Evolutionary conservation across 2,113 vertebrate species (phyloP), one percentile per base, ranked within the genome.

Genomic region (Brachyistius frenatus): DNA sequence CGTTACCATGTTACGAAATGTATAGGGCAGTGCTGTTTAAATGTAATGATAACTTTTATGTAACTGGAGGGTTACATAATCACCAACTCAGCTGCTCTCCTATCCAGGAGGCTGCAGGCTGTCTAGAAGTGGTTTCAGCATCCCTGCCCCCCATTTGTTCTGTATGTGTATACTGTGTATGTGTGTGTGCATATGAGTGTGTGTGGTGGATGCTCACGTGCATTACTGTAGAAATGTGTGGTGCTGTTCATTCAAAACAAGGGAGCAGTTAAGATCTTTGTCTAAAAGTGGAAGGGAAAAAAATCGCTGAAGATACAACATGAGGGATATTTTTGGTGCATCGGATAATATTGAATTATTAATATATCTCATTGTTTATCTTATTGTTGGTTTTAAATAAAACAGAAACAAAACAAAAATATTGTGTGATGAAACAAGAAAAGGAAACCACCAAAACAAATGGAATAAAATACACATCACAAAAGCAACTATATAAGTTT

Each of bases 61-160:
- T 92, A 89, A 90, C 81, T 46, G 65, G 23, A 15, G 44, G 14
- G 66, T 93, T 92, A 88, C 85, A 85, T 91, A 90, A 93, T 66
- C 83, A 61, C 31, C 44, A 58, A 53, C 69, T 91, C 83, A 65
- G 80, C 82, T 78, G 71, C 83, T 85, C 66, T 67, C 7, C 55
- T 82, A 73, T 37, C 76, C 55, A 47, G 66, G 83, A 86, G 75
- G 77, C 80, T 88, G 85, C 65, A 15, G 75, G 86, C 84, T 83
- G 74, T 85, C 83, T 78, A 65, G 80, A 86, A 86, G 86, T 76
- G 70, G 72, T 80, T 83, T 80, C 86, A 63, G 68, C 74, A 74
- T 78, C 85, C 76, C 80, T 56, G 32, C 77, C 69, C 72, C 60
- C 32, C 70, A 71, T 73, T 54, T 66, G 41, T 15, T 66, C 44